A percentile compares a stretch with the other conserved stretches of the same genome.
phyloP scores from a whole-genome alignment of 2,113 vertebrate genomes.

The Pseudopodoces humilis region DNA sequence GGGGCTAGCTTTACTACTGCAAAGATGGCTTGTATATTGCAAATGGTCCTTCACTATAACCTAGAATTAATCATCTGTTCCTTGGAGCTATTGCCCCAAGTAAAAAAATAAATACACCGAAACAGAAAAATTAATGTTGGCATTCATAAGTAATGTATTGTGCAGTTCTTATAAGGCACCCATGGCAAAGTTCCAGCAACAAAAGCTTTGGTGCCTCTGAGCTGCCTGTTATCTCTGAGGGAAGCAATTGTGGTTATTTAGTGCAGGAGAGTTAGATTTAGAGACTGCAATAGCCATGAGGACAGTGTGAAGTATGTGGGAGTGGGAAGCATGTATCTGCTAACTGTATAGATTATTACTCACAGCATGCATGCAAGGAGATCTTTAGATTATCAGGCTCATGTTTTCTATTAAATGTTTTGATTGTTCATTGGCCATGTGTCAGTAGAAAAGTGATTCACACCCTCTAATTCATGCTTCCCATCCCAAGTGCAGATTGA shows the following conservation, averaged over 20 bases:
- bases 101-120: neutral
- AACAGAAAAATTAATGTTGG: neutral
- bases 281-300: neutral
- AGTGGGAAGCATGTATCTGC: neutral
- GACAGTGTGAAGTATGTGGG: neutral
- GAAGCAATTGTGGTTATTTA: constrained; percentile 2
- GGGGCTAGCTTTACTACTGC: neutral
- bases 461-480: neutral
- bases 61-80: neutral
- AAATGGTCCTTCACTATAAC: neutral
- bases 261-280: neutral
- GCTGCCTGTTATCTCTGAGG: neutral
- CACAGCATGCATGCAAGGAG: neutral
- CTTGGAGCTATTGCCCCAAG: neutral
- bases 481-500: neutral
- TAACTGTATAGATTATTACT: neutral
- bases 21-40: neutral
- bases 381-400: neutral
- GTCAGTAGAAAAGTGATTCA: neutral
- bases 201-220: neutral
- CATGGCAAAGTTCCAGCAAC: neutral
- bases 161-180: neutral
- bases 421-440: neutral
- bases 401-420: neutral
- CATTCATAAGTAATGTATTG: neutral